Evolutionary conservation across 2,113 vertebrate species (phyloP).

Genomic region (Ptychochromis oligacanthus): DNA sequence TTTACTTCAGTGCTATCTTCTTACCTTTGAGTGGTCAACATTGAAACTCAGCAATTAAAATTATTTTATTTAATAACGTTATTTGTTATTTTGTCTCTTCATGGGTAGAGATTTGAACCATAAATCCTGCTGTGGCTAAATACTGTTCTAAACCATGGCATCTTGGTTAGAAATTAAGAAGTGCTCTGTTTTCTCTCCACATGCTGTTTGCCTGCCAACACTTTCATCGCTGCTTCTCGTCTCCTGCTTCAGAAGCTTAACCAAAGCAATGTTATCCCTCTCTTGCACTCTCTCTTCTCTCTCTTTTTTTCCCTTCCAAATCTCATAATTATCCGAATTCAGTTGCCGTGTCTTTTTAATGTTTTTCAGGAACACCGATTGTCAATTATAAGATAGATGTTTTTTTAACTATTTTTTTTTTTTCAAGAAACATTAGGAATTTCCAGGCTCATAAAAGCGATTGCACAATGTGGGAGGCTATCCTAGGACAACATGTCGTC

Average conservation of each 20-base stretch:
- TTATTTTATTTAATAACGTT: not conserved
- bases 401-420: not conserved
- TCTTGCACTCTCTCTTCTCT: not conserved
- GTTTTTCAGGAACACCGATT: not conserved
- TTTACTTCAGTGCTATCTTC: too few relatives aligned
- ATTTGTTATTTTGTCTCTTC: not conserved
- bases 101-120: not conserved
- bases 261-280: not conserved
- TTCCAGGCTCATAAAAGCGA: not conserved
- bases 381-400: not conserved
- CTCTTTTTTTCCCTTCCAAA: not conserved
- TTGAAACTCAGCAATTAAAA: not conserved
- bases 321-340: not conserved
- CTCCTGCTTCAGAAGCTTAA: constrained; percentile 18
- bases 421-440: not conserved
- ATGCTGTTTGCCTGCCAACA: not conserved
- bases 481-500: not conserved
- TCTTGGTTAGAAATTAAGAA: constrained; percentile 13
- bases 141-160: constrained; percentile 4
- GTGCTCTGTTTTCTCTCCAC: constrained; percentile 6
- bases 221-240: not conserved
- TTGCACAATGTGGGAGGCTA: not conserved
- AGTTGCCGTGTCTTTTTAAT: not conserved
- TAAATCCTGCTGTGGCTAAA: not conserved
- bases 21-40: too few relatives aligned